Evolutionary conservation across 2,113 vertebrate species (phyloP).

Genomic region (Pomatostomus ruficeps): DNA sequence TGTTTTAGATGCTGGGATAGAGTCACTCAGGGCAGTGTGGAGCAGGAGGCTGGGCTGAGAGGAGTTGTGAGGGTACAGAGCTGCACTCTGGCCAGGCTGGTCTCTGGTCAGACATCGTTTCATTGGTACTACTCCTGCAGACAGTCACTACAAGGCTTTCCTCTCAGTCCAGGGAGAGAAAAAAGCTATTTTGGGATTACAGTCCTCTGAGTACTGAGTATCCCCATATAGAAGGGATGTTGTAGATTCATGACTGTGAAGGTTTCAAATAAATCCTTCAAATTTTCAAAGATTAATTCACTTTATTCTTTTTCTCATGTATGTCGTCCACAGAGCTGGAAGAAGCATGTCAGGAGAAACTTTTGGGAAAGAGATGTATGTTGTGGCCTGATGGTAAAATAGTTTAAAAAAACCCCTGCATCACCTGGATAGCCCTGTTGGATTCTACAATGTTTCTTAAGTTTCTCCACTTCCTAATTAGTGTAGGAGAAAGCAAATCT

Average conservation of each 20-base stretch:
- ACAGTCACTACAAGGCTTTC: neutral
- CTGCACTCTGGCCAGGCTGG: neutral
- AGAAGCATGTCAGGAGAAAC: neutral
- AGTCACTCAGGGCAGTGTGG: neutral
- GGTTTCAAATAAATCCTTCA: neutral
- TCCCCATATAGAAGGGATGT: neutral
- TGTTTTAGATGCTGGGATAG: neutral
- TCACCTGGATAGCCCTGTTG: neutral
- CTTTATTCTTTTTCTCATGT: neutral
- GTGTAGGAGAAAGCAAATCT: neutral
- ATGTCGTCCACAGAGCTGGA: neutral
- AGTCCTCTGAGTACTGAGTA: neutral
- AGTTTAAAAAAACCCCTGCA: neutral
- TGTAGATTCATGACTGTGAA: neutral
- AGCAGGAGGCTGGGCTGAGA: neutral
- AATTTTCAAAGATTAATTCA: neutral
- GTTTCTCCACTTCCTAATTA: constrained; percentile 1
- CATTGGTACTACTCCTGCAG: neutral
- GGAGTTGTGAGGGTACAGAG: neutral
- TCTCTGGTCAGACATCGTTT: neutral
- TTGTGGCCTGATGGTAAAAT: no score
- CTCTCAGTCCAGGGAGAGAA: neutral
- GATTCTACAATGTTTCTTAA: neutral
- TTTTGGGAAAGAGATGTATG: neutral
- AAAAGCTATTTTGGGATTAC: neutral